Evolutionary conservation across 2,797 vertebrate genomes (phyloP).

Genomic region (Bovichtus diacanthus): DNA sequence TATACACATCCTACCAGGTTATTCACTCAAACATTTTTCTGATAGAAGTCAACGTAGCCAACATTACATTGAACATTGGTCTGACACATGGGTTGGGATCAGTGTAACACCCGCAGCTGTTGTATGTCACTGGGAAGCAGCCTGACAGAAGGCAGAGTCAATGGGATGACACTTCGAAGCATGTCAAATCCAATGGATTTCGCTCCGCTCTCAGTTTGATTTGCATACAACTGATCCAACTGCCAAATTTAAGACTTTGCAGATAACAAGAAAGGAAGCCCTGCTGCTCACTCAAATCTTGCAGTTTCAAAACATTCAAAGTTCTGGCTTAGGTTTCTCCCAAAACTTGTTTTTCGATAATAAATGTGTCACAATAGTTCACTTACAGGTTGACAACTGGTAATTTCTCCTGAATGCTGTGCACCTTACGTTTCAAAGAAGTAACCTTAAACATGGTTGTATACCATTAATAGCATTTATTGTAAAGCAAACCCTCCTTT

Average conservation of each 20-base stretch:
- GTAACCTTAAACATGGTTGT: neutral
- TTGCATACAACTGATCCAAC: slow-evolving; percentile 49
- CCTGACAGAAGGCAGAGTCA: slow-evolving; percentile 47
- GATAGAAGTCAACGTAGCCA: slow-evolving; percentile 10
- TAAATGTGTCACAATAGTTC: slow-evolving; percentile 11
- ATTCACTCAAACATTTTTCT: neutral
- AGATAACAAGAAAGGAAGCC: slow-evolving; percentile 31
- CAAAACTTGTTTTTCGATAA: slow-evolving; percentile 21
- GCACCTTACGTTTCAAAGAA: neutral
- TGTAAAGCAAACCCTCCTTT: neutral
- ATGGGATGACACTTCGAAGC: slow-evolving; percentile 52
- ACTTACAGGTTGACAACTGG: neutral
- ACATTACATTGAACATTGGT: slow-evolving; percentile 2
- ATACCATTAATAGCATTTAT: neutral
- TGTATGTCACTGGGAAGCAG: slow-evolving; percentile 19
- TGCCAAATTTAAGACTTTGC: slow-evolving; percentile 52
- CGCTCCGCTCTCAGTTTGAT: slow-evolving; percentile 40
- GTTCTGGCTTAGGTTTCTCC: slow-evolving; percentile 11
- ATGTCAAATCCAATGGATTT: slow-evolving; percentile 57
- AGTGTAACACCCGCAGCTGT: slow-evolving; percentile 25
- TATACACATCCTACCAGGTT: neutral
- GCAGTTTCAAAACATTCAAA: slow-evolving; percentile 41
- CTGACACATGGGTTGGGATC: slow-evolving; percentile 25
- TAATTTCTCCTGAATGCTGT: neutral
- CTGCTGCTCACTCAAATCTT: slow-evolving; percentile 49